These are phyloP conservation scores for Lepidurus couesii DNA, from an alignment of 1,140 invertebrate species.

Conservation along the genomic window DNA sequence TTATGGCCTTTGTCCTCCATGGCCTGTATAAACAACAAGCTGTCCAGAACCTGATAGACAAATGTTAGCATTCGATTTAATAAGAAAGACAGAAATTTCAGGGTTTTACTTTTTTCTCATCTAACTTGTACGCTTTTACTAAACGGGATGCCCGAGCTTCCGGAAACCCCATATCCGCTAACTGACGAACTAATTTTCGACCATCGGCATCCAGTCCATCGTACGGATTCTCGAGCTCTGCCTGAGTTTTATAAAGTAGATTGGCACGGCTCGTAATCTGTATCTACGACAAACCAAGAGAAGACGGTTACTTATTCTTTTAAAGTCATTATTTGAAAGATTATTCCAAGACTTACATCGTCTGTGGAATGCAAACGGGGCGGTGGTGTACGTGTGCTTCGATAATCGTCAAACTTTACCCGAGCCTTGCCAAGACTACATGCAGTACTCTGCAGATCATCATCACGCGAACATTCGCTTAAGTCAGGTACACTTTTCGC, in stretches of 20 bases:
- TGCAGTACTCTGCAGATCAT: not conserved
- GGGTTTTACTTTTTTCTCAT: constrained; percentile 72
- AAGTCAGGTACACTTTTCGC: constrained; percentile 34
- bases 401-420: constrained; percentile 17
- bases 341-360: not conserved
- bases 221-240: constrained; percentile 47
- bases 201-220: constrained; percentile 52
- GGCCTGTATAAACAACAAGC: constrained; percentile 54
- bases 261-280: not conserved
- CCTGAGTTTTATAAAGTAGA: not conserved
- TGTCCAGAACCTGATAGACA: constrained; percentile 46
- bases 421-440: not conserved
- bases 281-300: not conserved
- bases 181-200: constrained; percentile 60
- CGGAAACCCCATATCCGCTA: constrained; percentile 78
- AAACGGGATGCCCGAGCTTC: constrained; percentile 67
- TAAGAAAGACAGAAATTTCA: not conserved
- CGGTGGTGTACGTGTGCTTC: constrained; percentile 28
- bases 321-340: no score
- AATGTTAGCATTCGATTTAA: constrained; percentile 27
- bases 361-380: constrained; percentile 22
- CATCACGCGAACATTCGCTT: not conserved
- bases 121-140: constrained; percentile 63
- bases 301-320: not conserved
- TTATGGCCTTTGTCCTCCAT: constrained; percentile 57